A percentile compares a stretch with the other conserved stretches of the same genome.
Evolutionary conservation across 2,113 vertebrate species (phyloP).

Genomic region (Zapornia atra): DNA sequence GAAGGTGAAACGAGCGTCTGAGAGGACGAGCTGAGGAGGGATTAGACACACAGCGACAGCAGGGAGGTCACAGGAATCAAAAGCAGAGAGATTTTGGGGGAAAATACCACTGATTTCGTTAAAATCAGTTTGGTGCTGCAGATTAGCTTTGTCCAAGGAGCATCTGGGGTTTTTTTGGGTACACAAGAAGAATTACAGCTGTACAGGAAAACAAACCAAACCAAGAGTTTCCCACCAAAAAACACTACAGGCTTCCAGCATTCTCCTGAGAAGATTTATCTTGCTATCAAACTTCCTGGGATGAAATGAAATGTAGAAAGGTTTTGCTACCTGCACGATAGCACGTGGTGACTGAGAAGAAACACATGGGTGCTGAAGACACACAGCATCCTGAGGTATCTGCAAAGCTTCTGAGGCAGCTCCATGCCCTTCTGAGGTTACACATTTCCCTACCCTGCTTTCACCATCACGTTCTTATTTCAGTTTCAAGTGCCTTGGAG

Average conservation of each 20-base stretch:
- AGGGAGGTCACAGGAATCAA: not conserved
- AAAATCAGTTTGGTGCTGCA: not conserved
- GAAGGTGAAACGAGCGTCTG: not conserved
- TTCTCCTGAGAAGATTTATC: not conserved
- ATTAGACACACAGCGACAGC: not conserved
- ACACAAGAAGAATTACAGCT: not conserved
- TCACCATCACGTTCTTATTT: not conserved
- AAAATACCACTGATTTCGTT: not conserved
- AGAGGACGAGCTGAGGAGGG: not conserved
- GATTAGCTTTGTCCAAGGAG: not conserved
- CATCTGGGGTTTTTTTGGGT: not conserved
- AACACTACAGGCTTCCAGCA: not conserved
- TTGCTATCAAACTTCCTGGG: not conserved
- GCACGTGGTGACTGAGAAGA: not conserved
- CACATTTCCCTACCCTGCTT: not conserved
- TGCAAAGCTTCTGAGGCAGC: not conserved
- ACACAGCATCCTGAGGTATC: not conserved
- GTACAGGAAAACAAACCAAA: not conserved
- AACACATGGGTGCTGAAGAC: not conserved
- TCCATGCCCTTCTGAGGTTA: not conserved
- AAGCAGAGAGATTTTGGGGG: not conserved
- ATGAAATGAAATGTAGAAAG: not conserved
- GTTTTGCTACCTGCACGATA: not conserved
- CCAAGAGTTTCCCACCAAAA: not conserved
- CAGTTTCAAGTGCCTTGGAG: not conserved